phyloP scores from a whole-genome alignment of 2,113 vertebrate species.

The Ochotona princeps region DNA sequence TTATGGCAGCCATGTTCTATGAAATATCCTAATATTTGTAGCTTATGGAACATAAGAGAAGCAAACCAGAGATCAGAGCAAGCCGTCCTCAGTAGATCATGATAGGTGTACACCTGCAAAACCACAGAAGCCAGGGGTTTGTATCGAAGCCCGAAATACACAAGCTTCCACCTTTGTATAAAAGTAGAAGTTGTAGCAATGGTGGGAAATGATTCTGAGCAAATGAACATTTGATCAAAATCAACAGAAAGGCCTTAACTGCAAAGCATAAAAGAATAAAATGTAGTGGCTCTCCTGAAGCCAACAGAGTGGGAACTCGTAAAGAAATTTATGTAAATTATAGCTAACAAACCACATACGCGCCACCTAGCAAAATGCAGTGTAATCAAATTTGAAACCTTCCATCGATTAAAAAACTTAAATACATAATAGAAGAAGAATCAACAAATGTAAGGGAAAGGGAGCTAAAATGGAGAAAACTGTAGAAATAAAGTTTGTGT shows the following conservation, averaged over 20 bases:
- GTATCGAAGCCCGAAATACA: background rate
- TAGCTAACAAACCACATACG: background rate
- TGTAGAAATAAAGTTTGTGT: background rate
- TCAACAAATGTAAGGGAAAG: background rate
- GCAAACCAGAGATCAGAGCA: background rate
- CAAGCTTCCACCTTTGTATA: background rate
- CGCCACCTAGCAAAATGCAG: background rate
- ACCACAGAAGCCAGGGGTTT: background rate
- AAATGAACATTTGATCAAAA: background rate
- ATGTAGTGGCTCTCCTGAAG: background rate
- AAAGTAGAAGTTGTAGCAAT: background rate
- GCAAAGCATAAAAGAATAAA: background rate
- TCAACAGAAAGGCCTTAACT: background rate
- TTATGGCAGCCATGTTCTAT: background rate
- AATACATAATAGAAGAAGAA: background rate
- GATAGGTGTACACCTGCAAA: background rate
- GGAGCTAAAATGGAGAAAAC: background rate
- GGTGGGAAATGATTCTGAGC: background rate
- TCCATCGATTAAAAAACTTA: background rate
- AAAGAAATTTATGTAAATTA: background rate
- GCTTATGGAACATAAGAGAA: too few species aligned
- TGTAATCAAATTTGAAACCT: background rate
- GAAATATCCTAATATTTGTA: background rate
- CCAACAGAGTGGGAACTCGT: background rate
- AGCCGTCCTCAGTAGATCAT: background rate